Evolutionary conservation across 2,797 vertebrate genomes (phyloP).

Genomic region (Tapirus indicus): DNA sequence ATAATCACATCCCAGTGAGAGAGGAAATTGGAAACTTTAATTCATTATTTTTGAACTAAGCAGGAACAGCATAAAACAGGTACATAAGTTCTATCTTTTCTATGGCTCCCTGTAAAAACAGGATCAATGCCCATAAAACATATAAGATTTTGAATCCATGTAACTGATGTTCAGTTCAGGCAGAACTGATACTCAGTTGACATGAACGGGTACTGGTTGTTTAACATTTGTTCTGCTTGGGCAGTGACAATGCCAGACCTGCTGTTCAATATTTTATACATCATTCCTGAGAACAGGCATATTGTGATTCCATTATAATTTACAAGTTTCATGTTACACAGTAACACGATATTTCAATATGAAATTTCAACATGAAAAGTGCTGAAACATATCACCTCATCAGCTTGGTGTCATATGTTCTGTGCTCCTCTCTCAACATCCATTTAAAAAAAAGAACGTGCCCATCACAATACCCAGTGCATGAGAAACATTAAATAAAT

Average conservation of each 20-base stretch:
- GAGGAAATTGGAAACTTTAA: background rate
- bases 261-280: slow-evolving; percentile 38
- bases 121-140: background rate
- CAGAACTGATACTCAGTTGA: background rate
- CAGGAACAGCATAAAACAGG: background rate
- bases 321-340: slow-evolving; percentile 41
- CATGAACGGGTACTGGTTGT: background rate
- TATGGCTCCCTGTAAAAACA: background rate
- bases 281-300: slow-evolving; percentile 34
- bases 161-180: background rate
- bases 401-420: background rate
- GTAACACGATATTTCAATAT: slow-evolving; percentile 49
- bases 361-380: slow-evolving; percentile 10
- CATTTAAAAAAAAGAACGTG: background rate
- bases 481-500: background rate
- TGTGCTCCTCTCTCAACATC: background rate
- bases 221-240: slow-evolving; percentile 6
- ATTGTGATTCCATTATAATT: slow-evolving; percentile 46
- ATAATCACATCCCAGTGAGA: background rate
- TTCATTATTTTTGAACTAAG: background rate
- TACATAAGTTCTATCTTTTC: background rate
- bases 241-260: background rate
- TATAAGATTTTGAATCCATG: background rate
- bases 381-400: background rate
- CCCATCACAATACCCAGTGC: background rate